Evolutionary conservation across 2,113 vertebrate genomes (phyloP).

Genomic region (Paedocypris sp.): DNA sequence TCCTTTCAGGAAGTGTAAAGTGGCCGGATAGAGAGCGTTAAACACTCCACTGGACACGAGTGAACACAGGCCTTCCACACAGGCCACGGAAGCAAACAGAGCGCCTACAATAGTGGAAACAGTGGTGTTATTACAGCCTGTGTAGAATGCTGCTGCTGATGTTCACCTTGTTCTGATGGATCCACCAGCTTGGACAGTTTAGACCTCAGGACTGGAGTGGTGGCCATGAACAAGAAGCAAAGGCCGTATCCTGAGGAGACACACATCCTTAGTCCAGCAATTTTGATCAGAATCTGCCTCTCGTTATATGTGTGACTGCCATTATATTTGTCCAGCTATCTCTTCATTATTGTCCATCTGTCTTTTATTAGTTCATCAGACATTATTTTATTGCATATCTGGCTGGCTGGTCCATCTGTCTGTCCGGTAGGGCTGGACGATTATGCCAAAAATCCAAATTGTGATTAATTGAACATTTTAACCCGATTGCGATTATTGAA

Average conservation of each 20-base stretch:
- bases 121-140: too few relatives aligned
- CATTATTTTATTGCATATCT: too few relatives aligned
- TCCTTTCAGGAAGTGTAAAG: conserved; percentile 80
- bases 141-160: background rate
- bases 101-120: conserved; percentile 58
- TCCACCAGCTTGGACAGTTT: conserved; percentile 84
- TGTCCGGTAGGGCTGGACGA: too few relatives aligned
- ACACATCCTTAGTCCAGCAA: background rate
- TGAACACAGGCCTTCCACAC: conserved; percentile 71
- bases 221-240: conserved; percentile 72
- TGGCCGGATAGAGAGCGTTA: conserved; percentile 82
- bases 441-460: too few relatives aligned
- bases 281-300: too few relatives aligned
- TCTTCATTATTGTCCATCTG: too few relatives aligned
- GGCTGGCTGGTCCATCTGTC: too few relatives aligned
- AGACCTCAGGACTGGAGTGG: conserved; percentile 78
- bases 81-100: conserved; percentile 82
- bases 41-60: conserved; percentile 73
- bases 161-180: conserved; percentile 76
- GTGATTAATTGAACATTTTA: too few relatives aligned
- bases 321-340: too few relatives aligned
- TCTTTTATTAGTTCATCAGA: too few relatives aligned
- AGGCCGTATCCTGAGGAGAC: conserved; percentile 71
- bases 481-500: too few relatives aligned
- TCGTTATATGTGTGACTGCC: too few relatives aligned